Base-by-base conservation (phyloP, 2,113 vertebrate genomes). In the Ceyx melanurus region DNA sequence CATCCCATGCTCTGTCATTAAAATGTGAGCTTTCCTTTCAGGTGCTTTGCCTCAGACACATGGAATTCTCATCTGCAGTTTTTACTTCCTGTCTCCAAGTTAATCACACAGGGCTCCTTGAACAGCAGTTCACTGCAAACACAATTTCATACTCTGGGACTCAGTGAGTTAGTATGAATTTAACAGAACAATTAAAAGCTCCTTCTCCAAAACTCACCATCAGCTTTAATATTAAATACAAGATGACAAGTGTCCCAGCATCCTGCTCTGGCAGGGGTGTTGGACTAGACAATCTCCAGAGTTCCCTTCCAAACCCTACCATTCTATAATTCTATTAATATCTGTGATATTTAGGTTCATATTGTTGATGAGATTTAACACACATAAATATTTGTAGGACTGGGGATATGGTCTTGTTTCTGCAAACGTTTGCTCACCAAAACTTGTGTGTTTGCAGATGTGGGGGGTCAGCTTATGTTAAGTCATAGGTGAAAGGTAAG, bases 1-100 rank as follows among this genome's bases (percentile, higher is more conserved):
- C 89, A 77, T 91, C 85, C 67, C 53, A 81, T 89, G 64, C 84
- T 92, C 78, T 89, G 75, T 88, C 91, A 93, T 95, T 95, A 96
- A 94, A 96, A 89, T 71, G 14, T 88, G 68, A 93, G 85, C 72
- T 95, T 96, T 94, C 51, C 72, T 94, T 89, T 95, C 84, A 91
- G 91, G 84, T 94, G 60, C 75, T 95, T 81, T 93, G 89, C 70
- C 57, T 91, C 75, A 89, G 75, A 86, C 92, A 89, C 77, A 85
- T 88, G 82, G 92, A 88, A 94, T 96, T 94, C 91, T 83, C 91
- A 94, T 96, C 84, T 93, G 72, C 79, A 88, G 53, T 42, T 93
- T 88, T 83, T 93, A 57, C 79, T 33, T 90, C 70, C 74, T 78
- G 45, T 28, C 70, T 94, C 78, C 75, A 64, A 77, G 53, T 86